phyloP scores from a whole-genome alignment of 2,113 vertebrate genomes.

The Psephotus haematonotus region DNA sequence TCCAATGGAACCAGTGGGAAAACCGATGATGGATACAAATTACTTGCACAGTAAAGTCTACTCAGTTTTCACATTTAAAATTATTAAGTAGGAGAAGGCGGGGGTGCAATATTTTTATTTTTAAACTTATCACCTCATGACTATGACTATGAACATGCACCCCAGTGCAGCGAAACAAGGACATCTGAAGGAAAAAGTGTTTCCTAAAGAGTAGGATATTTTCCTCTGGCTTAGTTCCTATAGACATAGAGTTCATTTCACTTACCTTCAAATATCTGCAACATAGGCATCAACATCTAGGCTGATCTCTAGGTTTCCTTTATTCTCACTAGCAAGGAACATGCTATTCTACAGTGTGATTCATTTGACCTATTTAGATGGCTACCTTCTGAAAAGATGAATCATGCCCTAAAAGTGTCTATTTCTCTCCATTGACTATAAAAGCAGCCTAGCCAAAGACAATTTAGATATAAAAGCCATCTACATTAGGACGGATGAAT shows the following conservation, averaged over 20 bases:
- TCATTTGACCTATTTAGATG: slow-evolving; percentile 59
- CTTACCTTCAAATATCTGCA: background rate
- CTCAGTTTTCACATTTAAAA: background rate
- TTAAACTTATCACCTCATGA: background rate
- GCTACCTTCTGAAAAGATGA: background rate
- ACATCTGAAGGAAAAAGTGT: background rate
- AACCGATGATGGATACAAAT: background rate
- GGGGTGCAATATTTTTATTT: background rate
- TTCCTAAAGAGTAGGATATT: background rate
- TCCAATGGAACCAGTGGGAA: background rate
- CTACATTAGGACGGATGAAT: slow-evolving; percentile 2
- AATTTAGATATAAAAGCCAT: background rate
- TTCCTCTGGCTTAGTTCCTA: background rate
- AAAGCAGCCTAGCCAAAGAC: slow-evolving; percentile 9
- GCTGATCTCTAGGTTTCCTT: background rate
- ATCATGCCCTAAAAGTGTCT: slow-evolving; percentile 25
- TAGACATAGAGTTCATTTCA: background rate
- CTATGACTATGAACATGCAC: background rate
- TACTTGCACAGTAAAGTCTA: background rate
- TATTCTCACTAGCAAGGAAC: slow-evolving; percentile 16
- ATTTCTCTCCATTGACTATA: slow-evolving; percentile 12
- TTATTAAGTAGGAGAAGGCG: background rate
- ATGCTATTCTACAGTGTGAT: slow-evolving; percentile 19
- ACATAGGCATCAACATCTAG: background rate
- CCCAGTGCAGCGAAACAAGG: background rate